Percentiles rank a stretch among this genome's conserved stretches.
phyloP scores from a whole-genome alignment of 2,113 vertebrate genomes.

The Pedionomus torquatus region DNA sequence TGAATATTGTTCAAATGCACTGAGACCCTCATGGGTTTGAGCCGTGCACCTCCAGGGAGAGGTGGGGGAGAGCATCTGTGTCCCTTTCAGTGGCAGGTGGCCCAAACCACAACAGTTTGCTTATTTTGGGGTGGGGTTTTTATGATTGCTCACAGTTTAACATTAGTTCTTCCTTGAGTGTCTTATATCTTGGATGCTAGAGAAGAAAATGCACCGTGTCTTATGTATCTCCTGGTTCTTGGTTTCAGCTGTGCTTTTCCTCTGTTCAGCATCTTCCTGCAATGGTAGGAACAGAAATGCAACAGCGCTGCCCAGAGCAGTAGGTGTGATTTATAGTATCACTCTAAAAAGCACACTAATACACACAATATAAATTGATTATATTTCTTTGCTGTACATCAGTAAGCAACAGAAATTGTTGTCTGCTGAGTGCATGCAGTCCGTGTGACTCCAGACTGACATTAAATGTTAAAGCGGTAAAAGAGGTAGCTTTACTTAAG shows the following conservation, averaged over 20 bases:
- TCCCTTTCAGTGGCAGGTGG: background rate
- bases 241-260: background rate
- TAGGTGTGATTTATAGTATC: constrained; percentile 39
- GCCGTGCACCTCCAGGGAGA: background rate
- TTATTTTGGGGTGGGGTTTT: background rate
- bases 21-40: background rate
- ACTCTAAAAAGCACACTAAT: constrained; percentile 10
- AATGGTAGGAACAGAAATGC: background rate
- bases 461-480: background rate
- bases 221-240: background rate
- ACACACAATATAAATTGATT: constrained; percentile 27
- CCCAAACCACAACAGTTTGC: background rate
- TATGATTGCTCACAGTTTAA: background rate
- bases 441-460: background rate
- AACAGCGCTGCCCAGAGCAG: background rate
- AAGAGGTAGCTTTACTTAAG: background rate
- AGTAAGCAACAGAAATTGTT: background rate
- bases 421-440: background rate
- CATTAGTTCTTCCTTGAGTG: background rate
- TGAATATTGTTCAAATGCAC: background rate
- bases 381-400: constrained; percentile 19
- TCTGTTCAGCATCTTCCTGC: background rate
- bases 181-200: background rate
- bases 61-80: background rate
- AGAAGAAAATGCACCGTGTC: background rate